Base-by-base conservation (phyloP, 2,888 invertebrate genomes). In the Phyllotreta cruciferae region DNA sequence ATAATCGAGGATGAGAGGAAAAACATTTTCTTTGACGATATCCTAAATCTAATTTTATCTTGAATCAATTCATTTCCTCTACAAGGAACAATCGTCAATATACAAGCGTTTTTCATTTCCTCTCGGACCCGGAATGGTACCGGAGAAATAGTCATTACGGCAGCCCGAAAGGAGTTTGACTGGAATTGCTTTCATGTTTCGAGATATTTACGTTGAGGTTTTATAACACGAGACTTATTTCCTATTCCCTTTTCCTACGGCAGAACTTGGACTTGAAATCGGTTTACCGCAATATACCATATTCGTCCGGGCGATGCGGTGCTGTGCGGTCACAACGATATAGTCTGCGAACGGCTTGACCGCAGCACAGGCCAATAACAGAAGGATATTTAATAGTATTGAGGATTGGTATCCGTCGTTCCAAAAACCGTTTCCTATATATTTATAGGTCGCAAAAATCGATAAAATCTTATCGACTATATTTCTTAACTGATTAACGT, bases 191-290 rank as follows among this genome's bases (percentile, higher is more conserved):
- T 64, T 60, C 67, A 67, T 60, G 67, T 64, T 60, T 64, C 63
- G 54, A 47, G 58, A 64, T 64, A 67, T 64, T 64, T 64, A 64
- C 60, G 67, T 64, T 67, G 60, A 49, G 47, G 64, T 60, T 64
- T 67, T 64, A 64, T 64, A 64, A 61, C 64, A 63, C 55, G 63
- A 50, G 64, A 64, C 67, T 67, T 62, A 67, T 67, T 67, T 67
- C 60, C 57, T 63, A 58, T 63, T 57, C 63, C 63, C 63, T 63
- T 60, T 60, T 44, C 45, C 52, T 24, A 35, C 44, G 10, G 9
- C 34, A 38, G 11, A 52, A 38, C 52, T 52, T 52, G 52, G 9
- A 52, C 52, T 52, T 52, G 52, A 52, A 52, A 52, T 11, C 52
- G 52, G 52, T 52, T 52, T 52, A 52, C 52, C 52, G 52, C 52